Evolutionary conservation across 1,140 invertebrate genomes (phyloP).

Genomic region (Bicyclus anynana): DNA sequence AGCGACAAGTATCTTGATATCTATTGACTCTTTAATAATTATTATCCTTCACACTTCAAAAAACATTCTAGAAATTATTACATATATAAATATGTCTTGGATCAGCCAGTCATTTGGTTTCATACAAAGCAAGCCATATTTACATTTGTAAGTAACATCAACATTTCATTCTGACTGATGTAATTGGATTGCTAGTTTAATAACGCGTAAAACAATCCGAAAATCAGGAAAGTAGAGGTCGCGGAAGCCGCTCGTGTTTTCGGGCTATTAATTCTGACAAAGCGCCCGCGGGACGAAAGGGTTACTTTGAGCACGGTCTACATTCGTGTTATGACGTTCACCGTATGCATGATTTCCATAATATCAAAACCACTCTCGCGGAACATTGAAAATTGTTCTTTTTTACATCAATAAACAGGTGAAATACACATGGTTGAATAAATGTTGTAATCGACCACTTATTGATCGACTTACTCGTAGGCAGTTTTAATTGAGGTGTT

Average conservation of each 20-base stretch:
- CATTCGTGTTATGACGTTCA: conserved; percentile 61
- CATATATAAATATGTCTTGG: too few species aligned
- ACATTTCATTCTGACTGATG: conserved; percentile 55
- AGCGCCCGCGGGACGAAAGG: conserved; percentile 61
- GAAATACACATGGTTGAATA: not conserved
- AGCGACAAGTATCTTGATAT: too few species aligned
- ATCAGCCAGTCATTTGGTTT: not conserved
- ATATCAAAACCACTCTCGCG: conserved; percentile 19
- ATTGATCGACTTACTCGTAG: not conserved
- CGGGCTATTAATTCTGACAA: conserved; percentile 74
- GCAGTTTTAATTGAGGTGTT: too few species aligned
- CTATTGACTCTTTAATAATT: too few species aligned
- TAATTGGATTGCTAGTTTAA: conserved; percentile 73
- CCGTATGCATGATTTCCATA: conserved; percentile 17
- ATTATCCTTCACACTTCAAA: too few species aligned
- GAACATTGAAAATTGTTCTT: conserved; percentile 23
- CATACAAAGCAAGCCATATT: not conserved
- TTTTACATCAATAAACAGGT: not conserved
- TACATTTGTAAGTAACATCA: conserved; percentile 23
- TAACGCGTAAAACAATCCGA: conserved; percentile 74
- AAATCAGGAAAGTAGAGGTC: conserved; percentile 62
- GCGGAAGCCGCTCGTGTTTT: conserved; percentile 50
- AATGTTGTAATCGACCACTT: too few species aligned
- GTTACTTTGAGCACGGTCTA: conserved; percentile 40
- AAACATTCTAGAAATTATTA: too few species aligned